These are phyloP conservation scores for Phytoseiulus persimilis DNA, from an alignment of 2,888 invertebrate species.

Conservation along the genomic window DNA sequence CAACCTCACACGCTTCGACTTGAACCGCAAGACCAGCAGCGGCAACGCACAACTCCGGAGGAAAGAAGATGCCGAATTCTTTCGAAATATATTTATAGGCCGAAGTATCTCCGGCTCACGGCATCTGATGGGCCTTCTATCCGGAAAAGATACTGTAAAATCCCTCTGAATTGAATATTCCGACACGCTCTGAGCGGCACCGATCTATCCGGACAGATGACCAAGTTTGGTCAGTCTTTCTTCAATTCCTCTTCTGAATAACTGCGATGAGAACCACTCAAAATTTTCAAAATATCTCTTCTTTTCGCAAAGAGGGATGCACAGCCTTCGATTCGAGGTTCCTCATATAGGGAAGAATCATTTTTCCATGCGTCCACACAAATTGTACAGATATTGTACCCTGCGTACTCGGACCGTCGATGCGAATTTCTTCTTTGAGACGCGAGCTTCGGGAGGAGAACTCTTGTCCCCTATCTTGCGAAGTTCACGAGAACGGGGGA, in stretches of 20 bases:
- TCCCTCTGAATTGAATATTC: neutral
- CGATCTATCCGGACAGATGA: neutral
- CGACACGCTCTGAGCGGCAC: neutral
- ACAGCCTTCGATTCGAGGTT: no score
- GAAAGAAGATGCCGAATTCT: neutral
- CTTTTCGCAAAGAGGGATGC: no score
- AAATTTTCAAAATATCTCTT: no score
- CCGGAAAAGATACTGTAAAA: neutral
- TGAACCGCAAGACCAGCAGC: no score
- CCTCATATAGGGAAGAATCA: no score
- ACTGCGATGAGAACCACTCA: no score
- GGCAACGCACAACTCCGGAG: neutral
- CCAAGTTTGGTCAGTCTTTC: neutral
- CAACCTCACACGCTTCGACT: neutral
- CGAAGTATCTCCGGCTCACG: neutral
- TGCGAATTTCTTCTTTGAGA: no score
- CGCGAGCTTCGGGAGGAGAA: neutral
- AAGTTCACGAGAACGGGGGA: neutral
- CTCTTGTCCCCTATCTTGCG: neutral
- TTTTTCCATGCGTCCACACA: no score
- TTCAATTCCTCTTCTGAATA: neutral
- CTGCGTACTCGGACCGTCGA: no score
- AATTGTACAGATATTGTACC: no score
- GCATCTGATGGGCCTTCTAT: neutral
- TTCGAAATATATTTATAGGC: neutral